These are phyloP conservation scores for Cephus pygmeus DNA, from an alignment of 2,888 invertebrate species.

Conservation along the genomic window DNA sequence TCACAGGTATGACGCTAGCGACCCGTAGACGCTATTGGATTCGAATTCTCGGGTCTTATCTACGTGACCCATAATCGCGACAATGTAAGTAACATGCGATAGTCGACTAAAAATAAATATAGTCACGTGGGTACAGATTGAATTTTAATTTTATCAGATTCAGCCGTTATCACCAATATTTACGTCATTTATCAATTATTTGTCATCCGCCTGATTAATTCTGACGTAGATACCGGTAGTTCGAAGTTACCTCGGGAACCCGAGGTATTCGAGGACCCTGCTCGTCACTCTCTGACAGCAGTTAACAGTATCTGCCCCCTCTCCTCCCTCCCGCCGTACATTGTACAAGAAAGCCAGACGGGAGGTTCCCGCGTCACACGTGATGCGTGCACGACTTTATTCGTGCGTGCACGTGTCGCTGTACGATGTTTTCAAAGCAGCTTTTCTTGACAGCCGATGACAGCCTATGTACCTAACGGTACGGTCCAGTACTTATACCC, in stretches of 20 bases:
- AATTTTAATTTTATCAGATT: no score
- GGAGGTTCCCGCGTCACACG: not conserved
- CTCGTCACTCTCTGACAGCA: conserved; percentile 40
- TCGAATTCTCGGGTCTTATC: not conserved
- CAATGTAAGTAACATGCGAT: not conserved
- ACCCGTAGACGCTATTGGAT: not conserved
- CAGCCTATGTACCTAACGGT: conserved; percentile 44
- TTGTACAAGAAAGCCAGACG: conserved; percentile 17
- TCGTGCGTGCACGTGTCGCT: conserved; percentile 5
- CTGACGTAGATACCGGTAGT: not conserved
- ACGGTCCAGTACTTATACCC: not conserved
- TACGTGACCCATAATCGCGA: not conserved
- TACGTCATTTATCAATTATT: not conserved
- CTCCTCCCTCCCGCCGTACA: conserved; percentile 19
- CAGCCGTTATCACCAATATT: no score
- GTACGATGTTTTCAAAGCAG: not conserved
- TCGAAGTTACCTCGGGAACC: not conserved
- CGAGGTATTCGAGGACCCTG: conserved; percentile 27
- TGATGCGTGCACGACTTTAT: not conserved
- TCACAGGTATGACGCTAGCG: not conserved
- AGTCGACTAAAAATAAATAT: not conserved
- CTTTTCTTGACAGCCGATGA: conserved; percentile 39
- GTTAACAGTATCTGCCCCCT: conserved; percentile 51
- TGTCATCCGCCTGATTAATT: not conserved
- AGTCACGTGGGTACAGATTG: not conserved